phyloP scores from a whole-genome alignment of 1,140 invertebrate species.

The Anadara kagoshimensis region DNA sequence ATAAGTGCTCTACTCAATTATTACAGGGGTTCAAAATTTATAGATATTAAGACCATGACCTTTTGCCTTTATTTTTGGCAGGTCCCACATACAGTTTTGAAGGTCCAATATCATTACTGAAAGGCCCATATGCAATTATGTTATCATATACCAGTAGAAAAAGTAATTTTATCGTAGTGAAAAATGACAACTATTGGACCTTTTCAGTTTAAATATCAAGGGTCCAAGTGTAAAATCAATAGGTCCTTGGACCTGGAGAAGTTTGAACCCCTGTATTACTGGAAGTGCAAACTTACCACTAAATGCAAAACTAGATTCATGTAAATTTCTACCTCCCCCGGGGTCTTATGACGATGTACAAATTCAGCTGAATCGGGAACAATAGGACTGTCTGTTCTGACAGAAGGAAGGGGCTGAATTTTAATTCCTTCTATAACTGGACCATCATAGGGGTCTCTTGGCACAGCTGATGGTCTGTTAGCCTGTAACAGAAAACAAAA shows the following conservation, averaged over 20 bases:
- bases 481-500: slow-evolving; percentile 50
- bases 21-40: too few relatives aligned
- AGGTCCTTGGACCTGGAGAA: neutral
- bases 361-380: slow-evolving; percentile 53
- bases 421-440: slow-evolving; percentile 48
- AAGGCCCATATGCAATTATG: too few relatives aligned
- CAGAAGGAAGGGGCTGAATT: slow-evolving; percentile 26
- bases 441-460: slow-evolving; percentile 72
- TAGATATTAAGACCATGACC: too few relatives aligned
- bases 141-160: too few relatives aligned
- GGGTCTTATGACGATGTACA: slow-evolving; percentile 72
- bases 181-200: neutral
- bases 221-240: slow-evolving; percentile 7
- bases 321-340: slow-evolving; percentile 86
- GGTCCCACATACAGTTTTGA: too few relatives aligned
- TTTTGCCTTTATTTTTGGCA: too few relatives aligned
- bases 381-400: slow-evolving; percentile 53
- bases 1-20: too few relatives aligned
- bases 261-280: slow-evolving; percentile 10
- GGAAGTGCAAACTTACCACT: slow-evolving; percentile 81
- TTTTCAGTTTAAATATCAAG: too few relatives aligned
- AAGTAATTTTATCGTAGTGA: neutral
- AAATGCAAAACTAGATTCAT: slow-evolving; percentile 95
- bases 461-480: slow-evolving; percentile 69
- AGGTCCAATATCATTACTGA: too few relatives aligned